Percentiles rank a stretch among this genome's conserved stretches.
Conservation (phyloP, 2,888 invertebrate species). For the Chrysina gloriosa region DNA sequence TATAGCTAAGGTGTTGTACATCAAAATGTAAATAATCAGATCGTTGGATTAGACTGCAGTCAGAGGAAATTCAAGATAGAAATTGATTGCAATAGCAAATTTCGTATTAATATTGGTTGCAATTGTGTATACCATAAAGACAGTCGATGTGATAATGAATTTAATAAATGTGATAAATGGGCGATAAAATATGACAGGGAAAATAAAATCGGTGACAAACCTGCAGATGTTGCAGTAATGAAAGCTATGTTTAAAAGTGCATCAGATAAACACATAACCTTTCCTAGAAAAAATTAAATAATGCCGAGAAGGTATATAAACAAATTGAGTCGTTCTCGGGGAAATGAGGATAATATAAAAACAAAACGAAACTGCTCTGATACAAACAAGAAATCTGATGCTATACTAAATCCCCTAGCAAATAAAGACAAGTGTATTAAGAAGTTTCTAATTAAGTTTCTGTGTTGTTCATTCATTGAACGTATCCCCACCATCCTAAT, state of each 20-base stretch:
- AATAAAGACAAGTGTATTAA: slow-evolving; percentile 23
- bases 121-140: slow-evolving; percentile 20
- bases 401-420: not conserved
- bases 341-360: not conserved
- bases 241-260: slow-evolving; percentile 15
- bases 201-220: slow-evolving; percentile 7
- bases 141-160: not conserved
- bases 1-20: not conserved
- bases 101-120: slow-evolving; percentile 41
- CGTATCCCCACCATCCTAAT: too few species aligned
- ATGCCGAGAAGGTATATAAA: slow-evolving; percentile 10
- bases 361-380: not conserved
- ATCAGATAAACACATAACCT: not conserved
- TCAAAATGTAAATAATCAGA: slow-evolving; percentile 21
- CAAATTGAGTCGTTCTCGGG: not conserved
- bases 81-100: slow-evolving; percentile 41
- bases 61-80: slow-evolving; percentile 42
- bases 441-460: slow-evolving; percentile 33
- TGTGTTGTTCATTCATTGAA: too few species aligned
- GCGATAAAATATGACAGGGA: not conserved
- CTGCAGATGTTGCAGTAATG: slow-evolving; percentile 14
- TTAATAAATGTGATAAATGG: not conserved
- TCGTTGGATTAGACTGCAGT: slow-evolving; percentile 33
- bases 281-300: not conserved
- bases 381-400: not conserved